Evolutionary conservation across 2,797 vertebrate species (phyloP).

Genomic region (Alectoris magna): DNA sequence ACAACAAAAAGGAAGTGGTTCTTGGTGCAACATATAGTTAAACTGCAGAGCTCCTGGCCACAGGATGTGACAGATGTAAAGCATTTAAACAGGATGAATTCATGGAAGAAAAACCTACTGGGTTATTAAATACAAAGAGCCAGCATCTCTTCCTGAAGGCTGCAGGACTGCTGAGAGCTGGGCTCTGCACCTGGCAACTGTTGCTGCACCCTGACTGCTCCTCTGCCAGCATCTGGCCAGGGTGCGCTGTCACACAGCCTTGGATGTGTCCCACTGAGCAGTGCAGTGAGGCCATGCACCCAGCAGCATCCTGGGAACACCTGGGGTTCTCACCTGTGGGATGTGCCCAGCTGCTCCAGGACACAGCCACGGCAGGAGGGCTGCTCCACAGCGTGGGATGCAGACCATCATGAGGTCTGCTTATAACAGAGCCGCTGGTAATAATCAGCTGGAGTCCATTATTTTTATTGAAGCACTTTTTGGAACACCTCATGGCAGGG

Average conservation of each 20-base stretch:
- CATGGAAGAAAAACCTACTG: conserved; percentile 61
- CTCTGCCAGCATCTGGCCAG: background rate
- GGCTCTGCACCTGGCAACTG: background rate
- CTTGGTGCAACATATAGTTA: background rate
- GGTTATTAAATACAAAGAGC: conserved; percentile 35
- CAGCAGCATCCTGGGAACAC: background rate
- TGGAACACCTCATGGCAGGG: background rate
- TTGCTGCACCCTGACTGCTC: background rate
- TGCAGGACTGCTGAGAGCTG: background rate
- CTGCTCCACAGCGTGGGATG: fast-evolving
- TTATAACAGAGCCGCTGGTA: background rate
- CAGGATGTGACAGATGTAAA: conserved; percentile 61
- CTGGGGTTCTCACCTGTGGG: background rate
- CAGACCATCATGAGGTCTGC: background rate
- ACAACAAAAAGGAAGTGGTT: conserved; percentile 48
- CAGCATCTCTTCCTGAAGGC: conserved; percentile 8
- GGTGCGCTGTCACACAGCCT: background rate
- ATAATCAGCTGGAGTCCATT: background rate
- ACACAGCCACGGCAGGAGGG: background rate
- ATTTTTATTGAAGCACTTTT: background rate
- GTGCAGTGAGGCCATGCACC: background rate
- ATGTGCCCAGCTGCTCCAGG: fast-evolving
- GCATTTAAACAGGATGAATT: conserved; percentile 55
- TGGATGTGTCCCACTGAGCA: background rate
- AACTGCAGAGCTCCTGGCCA: background rate